Evolutionary conservation across 1,140 invertebrate species (phyloP).

Genomic region (Bombus cullumanus): DNA sequence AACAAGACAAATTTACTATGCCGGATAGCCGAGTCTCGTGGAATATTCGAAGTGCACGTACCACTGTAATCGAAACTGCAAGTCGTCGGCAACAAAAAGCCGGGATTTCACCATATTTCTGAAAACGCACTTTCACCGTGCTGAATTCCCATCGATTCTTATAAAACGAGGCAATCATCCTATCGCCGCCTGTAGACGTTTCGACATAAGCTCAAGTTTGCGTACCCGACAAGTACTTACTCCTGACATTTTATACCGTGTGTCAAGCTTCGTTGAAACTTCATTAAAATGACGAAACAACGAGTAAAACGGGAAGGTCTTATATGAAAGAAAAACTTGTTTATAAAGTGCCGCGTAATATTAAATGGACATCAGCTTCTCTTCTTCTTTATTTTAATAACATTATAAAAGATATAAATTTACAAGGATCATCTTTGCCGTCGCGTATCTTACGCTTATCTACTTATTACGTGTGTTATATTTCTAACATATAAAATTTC

Average conservation of each 20-base stretch:
- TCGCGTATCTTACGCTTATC: too few species aligned
- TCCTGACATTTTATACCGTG: not conserved
- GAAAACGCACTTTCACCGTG: slow-evolving; percentile 44
- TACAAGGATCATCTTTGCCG: too few species aligned
- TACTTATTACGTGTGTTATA: too few species aligned
- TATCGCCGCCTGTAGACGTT: not conserved
- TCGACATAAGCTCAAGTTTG: not conserved
- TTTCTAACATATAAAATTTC: too few species aligned
- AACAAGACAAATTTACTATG: slow-evolving; percentile 5
- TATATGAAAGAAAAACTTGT: not conserved
- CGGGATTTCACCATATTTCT: slow-evolving; percentile 35
- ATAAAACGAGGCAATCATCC: slow-evolving; percentile 19
- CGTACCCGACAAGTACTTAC: not conserved
- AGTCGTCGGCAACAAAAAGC: not conserved
- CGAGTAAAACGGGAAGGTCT: too few species aligned
- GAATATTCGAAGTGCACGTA: not conserved
- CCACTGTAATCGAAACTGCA: slow-evolving; percentile 6
- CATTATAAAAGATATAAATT: not conserved
- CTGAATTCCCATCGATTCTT: slow-evolving; percentile 26
- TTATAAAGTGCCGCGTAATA: not conserved
- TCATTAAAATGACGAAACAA: not conserved
- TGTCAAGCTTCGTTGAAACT: not conserved
- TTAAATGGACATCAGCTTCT: not conserved
- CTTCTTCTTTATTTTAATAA: not conserved
- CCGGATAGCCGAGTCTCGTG: not conserved